Conservation (phyloP, 1,140 invertebrate genomes). For the Pseudachorutes palmiensis region DNA sequence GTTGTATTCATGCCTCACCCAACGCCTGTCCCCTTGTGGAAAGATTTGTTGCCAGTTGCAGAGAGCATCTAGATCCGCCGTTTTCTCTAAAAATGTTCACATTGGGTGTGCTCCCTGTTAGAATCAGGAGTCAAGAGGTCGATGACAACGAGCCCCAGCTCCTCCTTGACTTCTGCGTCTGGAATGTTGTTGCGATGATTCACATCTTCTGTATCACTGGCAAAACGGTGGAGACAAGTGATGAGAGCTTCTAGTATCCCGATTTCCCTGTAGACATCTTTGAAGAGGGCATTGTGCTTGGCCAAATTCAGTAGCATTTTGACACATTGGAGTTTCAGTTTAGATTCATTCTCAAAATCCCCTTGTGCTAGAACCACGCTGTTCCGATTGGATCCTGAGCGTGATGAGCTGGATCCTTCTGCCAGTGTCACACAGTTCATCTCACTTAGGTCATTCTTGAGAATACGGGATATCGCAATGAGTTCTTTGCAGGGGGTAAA, state of each 20-base stretch:
- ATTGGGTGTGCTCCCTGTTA: slow-evolving; percentile 73
- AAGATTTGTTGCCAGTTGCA: slow-evolving; percentile 24
- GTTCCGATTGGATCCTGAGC: slow-evolving; percentile 15
- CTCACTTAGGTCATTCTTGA: slow-evolving; percentile 29
- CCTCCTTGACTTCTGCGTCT: slow-evolving; percentile 51
- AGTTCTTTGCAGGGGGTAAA: slow-evolving; percentile 98
- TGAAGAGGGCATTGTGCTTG: slow-evolving; percentile 83
- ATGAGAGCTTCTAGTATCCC: slow-evolving; percentile 95
- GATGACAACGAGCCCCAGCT: slow-evolving; percentile 73
- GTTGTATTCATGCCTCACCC: slow-evolving; percentile 18
- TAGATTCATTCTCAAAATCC: slow-evolving; percentile 27
- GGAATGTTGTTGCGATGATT: slow-evolving; percentile 7
- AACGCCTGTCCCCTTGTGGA: slow-evolving; percentile 19
- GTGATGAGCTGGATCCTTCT: too few relatives aligned
- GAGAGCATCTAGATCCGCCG: slow-evolving; percentile 29
- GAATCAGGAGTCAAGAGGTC: slow-evolving; percentile 73
- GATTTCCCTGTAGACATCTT: slow-evolving; percentile 96
- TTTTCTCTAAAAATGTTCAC: slow-evolving; percentile 72
- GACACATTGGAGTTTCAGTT: slow-evolving; percentile 36
- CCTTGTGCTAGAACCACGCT: background rate
- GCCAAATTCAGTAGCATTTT: slow-evolving; percentile 39
- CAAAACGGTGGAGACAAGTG: slow-evolving; percentile 80
- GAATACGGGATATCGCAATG: slow-evolving; percentile 69
- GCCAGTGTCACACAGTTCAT: background rate
- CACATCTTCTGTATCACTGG: slow-evolving; percentile 55